Conservation (phyloP, 2,797 vertebrate genomes). For the Phoeniculus purpureus region DNA sequence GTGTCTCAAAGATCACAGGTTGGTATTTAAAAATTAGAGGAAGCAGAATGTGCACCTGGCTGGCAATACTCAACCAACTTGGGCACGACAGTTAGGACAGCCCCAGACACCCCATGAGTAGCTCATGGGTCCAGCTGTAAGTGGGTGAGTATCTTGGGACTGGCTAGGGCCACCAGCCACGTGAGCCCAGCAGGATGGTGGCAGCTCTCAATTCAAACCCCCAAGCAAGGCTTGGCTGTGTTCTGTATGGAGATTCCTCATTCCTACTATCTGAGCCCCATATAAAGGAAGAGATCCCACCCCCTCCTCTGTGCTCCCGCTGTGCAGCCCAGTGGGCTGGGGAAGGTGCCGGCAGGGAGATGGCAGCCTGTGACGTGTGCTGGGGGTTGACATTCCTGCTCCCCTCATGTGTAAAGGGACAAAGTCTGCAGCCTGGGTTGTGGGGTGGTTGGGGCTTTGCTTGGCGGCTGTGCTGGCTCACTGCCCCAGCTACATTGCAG, state of each 20-base stretch:
- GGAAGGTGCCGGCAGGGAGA: background rate
- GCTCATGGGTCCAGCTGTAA: accelerated
- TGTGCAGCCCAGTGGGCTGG: background rate
- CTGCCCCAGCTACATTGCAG: background rate
- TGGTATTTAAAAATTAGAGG: slow-evolving; percentile 20
- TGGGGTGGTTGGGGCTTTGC: background rate
- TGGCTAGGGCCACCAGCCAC: background rate
- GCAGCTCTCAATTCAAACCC: background rate
- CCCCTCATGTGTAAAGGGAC: slow-evolving; percentile 60
- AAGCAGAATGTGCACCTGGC: background rate
- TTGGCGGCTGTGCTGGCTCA: background rate
- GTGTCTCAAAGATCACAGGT: slow-evolving; percentile 46
- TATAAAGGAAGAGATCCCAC: background rate
- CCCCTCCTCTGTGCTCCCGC: background rate
- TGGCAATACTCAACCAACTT: background rate
- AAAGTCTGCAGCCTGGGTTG: slow-evolving; percentile 26
- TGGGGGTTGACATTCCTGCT: slow-evolving; percentile 41
- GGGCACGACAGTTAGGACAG: background rate
- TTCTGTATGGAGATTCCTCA: accelerated
- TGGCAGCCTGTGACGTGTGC: background rate
- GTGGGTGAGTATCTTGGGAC: background rate
- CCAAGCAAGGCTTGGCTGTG: background rate
- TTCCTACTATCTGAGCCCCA: background rate
- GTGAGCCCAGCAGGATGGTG: accelerated
- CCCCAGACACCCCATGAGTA: accelerated